Base-by-base conservation (phyloP, 2,797 vertebrate genomes). In the Schizopygopsis malacanthus region DNA sequence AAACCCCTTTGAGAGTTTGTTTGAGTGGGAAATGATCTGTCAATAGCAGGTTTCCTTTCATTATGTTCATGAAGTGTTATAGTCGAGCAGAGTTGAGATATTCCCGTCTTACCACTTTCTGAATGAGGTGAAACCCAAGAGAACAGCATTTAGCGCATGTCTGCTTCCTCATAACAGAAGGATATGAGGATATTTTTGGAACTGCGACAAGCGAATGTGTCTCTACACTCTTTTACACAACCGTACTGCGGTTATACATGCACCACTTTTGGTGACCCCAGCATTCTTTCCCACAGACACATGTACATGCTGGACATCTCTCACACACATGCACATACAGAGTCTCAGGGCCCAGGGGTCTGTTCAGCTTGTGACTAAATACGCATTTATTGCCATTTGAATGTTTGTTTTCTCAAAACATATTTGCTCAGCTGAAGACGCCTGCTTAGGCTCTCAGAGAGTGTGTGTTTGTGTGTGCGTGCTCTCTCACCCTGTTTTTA, bases 381-480 rank as follows among this genome's bases (percentile, higher is more conserved):
- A 90, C 82, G 89, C 83, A 81, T 79, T 87, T 79, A 86, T 80
- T 89, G 84, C 84, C 81, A 85, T 88, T 59, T 69, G 67, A 86
- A 90, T 88, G 87, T 89, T 90, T 91, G 87, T 93, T 91, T 91
- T 92, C 63, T 85, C 90, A 89, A 85, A 85, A 65, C 78, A n/a
- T 95, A 91, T 94, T 94, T 94, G 90, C 91, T 93, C 92, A 94
- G 93, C 91, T 90, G 88, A 90, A 88, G 69, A 87, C 87, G 89
- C 92, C 89, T 89, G 89, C 87, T 86, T 45, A 28, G 83, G 20
- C 50, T 79, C 83, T 59, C 52, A 84, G 47, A 47, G 50, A 59
- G 72, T 79, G 47, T 47, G 65, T 47, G 43, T 90, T 77, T 85
- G 61, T 87, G 65, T 83, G 83, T 84, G 69, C 28, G 39, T 87